Conservation (phyloP, 2,113 vertebrate genomes). For the Aphyosemion australe region DNA sequence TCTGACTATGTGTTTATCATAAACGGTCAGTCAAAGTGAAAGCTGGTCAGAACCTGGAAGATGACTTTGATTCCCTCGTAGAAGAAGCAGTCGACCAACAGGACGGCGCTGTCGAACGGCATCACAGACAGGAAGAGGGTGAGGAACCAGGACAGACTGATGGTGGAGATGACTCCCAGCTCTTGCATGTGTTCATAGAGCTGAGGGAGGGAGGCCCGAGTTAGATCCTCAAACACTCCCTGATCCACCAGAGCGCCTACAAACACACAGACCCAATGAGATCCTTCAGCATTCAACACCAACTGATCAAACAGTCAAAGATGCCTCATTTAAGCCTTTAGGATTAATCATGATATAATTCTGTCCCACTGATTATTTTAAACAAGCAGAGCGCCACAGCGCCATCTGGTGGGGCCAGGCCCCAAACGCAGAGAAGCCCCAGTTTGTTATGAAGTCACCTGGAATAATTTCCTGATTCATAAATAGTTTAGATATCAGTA, state of each 20-base stretch:
- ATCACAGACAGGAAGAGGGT: slow-evolving; percentile 96
- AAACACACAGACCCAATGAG: neutral
- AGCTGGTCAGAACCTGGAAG: slow-evolving; percentile 79
- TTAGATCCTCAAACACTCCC: slow-evolving; percentile 96
- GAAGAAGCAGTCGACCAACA: slow-evolving; percentile 97
- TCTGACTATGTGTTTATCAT: neutral
- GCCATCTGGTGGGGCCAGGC: too few relatives aligned
- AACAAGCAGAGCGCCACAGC: too few relatives aligned
- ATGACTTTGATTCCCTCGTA: slow-evolving; percentile 96
- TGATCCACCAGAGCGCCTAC: slow-evolving; percentile 95
- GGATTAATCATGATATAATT: too few relatives aligned
- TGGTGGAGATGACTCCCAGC: slow-evolving; percentile 94
- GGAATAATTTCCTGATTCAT: too few relatives aligned
- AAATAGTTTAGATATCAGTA: too few relatives aligned
- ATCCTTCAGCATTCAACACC: neutral
- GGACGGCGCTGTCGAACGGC: slow-evolving; percentile 94
- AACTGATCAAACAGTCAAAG: too few relatives aligned
- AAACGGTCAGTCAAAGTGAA: neutral
- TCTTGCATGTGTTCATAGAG: slow-evolving; percentile 96
- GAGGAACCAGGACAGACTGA: slow-evolving; percentile 97
- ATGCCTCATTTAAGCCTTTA: too few relatives aligned
- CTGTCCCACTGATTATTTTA: too few relatives aligned
- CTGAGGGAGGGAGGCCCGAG: slow-evolving; percentile 86
- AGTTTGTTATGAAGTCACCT: too few relatives aligned
- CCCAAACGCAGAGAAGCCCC: too few relatives aligned